Conservation (phyloP, 2,113 vertebrate species). For the Talpa occidentalis region DNA sequence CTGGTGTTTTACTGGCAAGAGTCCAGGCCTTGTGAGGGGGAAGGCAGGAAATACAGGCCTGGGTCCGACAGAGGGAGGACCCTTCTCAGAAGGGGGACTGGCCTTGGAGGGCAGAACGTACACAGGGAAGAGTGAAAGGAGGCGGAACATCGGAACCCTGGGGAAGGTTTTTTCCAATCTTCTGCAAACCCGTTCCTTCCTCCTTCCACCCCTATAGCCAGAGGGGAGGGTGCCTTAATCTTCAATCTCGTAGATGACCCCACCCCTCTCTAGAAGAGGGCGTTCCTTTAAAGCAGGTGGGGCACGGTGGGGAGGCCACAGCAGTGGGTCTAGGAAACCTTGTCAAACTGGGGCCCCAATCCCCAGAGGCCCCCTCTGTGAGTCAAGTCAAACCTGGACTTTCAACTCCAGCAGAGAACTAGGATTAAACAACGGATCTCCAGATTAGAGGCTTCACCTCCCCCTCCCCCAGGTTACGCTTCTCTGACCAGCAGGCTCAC, state of each 20-base stretch:
- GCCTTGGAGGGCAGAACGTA: background rate
- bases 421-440: background rate
- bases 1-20: background rate
- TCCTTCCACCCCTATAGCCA: background rate
- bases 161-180: background rate
- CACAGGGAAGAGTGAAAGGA: background rate
- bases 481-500: background rate
- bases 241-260: background rate
- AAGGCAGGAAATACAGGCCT: background rate
- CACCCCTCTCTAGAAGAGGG: background rate
- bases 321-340: background rate
- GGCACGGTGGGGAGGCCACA: background rate
- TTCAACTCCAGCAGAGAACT: background rate
- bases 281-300: background rate
- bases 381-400: conserved; percentile 55
- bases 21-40: background rate
- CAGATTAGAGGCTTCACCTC: background rate
- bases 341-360: background rate
- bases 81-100: background rate
- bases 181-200: background rate
- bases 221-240: background rate
- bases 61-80: background rate
- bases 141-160: background rate
- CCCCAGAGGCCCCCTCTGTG: background rate
- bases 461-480: background rate